Percentiles rank a stretch among this genome's conserved stretches.
These are phyloP conservation scores for Heliopora coerulea DNA, from an alignment of 92 coral and sea anemone species.

Conservation along the genomic window DNA sequence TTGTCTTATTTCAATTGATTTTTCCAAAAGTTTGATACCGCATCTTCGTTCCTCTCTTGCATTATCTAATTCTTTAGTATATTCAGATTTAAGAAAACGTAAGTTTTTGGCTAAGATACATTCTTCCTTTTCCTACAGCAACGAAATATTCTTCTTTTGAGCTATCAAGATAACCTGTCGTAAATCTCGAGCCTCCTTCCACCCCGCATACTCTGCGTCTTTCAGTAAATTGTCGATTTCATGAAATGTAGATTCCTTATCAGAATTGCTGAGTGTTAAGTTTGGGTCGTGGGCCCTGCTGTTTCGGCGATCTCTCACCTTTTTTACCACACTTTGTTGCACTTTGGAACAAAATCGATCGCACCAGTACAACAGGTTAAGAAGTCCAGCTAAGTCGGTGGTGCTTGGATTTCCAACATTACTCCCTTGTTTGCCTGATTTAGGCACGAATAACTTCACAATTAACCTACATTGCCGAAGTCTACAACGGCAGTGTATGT, in stretches of 20 bases:
- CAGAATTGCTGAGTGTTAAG: conserved; percentile 5
- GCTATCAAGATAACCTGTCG: not conserved
- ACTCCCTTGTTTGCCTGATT: too few species aligned
- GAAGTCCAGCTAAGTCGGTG: conserved; percentile 71
- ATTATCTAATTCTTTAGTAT: too few species aligned
- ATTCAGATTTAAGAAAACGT: not conserved
- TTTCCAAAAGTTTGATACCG: too few species aligned
- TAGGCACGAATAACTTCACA: too few species aligned
- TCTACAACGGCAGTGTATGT: too few species aligned
- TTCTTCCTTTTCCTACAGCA: conserved; percentile 12
- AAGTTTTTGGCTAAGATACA: not conserved
- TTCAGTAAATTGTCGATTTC: conserved; percentile 13
- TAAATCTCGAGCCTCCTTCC: conserved; percentile 14
- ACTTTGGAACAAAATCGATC: conserved; percentile 55
- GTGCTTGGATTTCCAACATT: conserved; percentile 48
- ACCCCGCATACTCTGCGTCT: conserved; percentile 5
- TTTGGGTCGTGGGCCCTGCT: conserved; percentile 39
- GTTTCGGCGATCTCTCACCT: conserved; percentile 61
- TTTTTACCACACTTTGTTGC: conserved; percentile 49
- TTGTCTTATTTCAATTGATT: too few species aligned
- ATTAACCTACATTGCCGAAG: too few species aligned
- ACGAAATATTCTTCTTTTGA: not conserved
- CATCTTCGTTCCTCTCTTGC: too few species aligned
- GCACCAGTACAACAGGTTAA: conserved; percentile 67
- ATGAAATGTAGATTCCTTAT: conserved; percentile 19